Base-by-base conservation (phyloP, 2,113 vertebrate genomes). In the Rhinoptilus africanus region DNA sequence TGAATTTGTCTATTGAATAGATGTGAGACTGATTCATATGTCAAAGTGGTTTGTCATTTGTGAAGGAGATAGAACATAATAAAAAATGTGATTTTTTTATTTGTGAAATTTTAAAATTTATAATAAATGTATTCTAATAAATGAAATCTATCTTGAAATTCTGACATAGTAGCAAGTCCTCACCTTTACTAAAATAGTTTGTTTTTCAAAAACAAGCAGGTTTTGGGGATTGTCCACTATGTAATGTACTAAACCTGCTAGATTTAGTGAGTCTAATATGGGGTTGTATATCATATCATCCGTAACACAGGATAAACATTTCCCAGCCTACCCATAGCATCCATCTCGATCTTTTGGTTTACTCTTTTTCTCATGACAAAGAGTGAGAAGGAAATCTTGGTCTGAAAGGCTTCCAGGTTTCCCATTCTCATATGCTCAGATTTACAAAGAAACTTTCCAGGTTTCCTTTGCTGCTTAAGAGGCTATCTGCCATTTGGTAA, bases 21-120 rank as follows among this genome's bases (percentile, higher is more conserved):
- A 71, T 60, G 28, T 56, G 51, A 64, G 81, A 50, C 56, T 94
- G 66, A 92, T 71, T 96, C 85, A 74, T 94, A 89, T 86, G 72
- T 92, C 81, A 71, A 41, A 82, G 72, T 54, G 39, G 23, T 89
- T 85, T 95, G 76, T 92, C 72, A 47, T 69, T 89, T 89, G 30
- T 79, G 56, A 16, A 73, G 27, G 30, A 79, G 50, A 63, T 9
- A 48, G 62, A 79, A 74, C 59, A n/a, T 62, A 35, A 45, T 39
- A 64, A 48, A 27, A 80, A 95, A 54, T 43, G 3, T 47, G 17
- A 79, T 35, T 26, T 84, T 84, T 54, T 50, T 45, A 66, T 66
- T 84, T 80, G 13, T 80, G 51, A 66, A 84, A 66, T 57, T 78
- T 35, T 47, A 34, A 80, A 80, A 64, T 76, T 45, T 10, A 2